phyloP scores from a whole-genome alignment of 1,140 invertebrate species.

The Conus ventricosus region DNA sequence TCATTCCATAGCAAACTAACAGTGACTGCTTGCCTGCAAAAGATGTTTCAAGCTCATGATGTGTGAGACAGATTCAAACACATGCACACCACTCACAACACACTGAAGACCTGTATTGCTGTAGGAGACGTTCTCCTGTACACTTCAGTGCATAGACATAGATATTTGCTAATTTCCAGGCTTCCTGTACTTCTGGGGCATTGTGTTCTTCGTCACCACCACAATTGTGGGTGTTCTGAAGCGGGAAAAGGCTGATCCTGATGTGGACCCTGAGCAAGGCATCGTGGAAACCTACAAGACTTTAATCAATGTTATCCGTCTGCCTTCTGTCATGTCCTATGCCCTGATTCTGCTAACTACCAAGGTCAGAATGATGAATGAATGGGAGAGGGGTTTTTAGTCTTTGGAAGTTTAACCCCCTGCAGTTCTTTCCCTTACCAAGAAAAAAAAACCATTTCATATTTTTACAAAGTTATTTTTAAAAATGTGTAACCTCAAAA shows the following conservation, averaged over 20 bases:
- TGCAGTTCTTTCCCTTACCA: too few species aligned
- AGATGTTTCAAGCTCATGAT: too few species aligned
- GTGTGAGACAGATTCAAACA: too few species aligned
- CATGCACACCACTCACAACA: too few species aligned
- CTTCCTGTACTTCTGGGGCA: constrained; percentile 97
- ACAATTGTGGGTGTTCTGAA: constrained; percentile 93
- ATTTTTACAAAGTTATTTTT: too few species aligned
- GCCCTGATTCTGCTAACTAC: constrained; percentile 90
- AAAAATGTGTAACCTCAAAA: too few species aligned
- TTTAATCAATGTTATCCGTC: constrained; percentile 88
- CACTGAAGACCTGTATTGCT: too few species aligned
- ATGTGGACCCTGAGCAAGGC: constrained; percentile 77
- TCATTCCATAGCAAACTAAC: too few species aligned
- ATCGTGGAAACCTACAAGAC: constrained; percentile 90
- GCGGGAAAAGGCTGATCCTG: constrained; percentile 82
- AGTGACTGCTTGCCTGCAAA: too few species aligned
- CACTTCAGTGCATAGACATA: too few species aligned
- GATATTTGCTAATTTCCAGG: constrained; percentile 75
- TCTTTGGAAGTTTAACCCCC: background rate
- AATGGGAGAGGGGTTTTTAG: background rate
- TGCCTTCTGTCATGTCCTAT: constrained; percentile 85
- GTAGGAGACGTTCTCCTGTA: too few species aligned
- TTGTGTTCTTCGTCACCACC: constrained; percentile 92
- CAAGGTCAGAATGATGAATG: constrained; percentile 81
- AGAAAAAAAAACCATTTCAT: too few species aligned